Evolutionary conservation across 2,113 vertebrate species (phyloP).

Genomic region (Muscicapa adusta): DNA sequence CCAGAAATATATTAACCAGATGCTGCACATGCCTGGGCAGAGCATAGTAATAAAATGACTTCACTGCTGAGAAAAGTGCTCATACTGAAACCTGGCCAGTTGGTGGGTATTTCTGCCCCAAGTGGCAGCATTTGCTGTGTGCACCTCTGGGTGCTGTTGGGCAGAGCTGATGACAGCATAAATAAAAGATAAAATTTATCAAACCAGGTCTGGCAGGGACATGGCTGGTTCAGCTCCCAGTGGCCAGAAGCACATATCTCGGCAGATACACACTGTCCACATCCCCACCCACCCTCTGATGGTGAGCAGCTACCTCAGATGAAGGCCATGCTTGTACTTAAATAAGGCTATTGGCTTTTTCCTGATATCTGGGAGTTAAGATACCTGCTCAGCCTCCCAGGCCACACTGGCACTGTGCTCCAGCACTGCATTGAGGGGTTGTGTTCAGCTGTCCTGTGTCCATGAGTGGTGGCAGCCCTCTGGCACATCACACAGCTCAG

Average conservation of each 20-base stretch:
- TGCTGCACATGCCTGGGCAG: slow-evolving; percentile 43
- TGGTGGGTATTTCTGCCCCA: background rate
- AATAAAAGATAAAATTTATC: background rate
- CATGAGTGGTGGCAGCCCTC: rapidly evolving
- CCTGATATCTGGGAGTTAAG: background rate
- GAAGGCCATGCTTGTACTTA: background rate
- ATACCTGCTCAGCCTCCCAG: background rate
- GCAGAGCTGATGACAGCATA: background rate
- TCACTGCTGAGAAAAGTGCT: slow-evolving; percentile 26
- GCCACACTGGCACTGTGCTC: background rate
- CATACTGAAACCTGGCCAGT: background rate
- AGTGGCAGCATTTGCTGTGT: background rate
- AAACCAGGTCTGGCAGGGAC: background rate
- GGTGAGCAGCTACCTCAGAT: background rate
- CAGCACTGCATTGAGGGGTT: background rate
- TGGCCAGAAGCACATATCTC: background rate
- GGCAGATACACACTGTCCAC: rapidly evolving
- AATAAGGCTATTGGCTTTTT: background rate
- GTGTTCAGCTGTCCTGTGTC: background rate
- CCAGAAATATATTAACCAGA: slow-evolving; percentile 62
- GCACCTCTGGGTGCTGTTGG: background rate
- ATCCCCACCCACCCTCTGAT: background rate
- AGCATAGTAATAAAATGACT: slow-evolving; percentile 26
- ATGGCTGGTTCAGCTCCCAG: background rate
- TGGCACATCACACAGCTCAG: background rate